phyloP scores from a whole-genome alignment of 2,888 invertebrate species.

The Diaprepes abbreviatus region DNA sequence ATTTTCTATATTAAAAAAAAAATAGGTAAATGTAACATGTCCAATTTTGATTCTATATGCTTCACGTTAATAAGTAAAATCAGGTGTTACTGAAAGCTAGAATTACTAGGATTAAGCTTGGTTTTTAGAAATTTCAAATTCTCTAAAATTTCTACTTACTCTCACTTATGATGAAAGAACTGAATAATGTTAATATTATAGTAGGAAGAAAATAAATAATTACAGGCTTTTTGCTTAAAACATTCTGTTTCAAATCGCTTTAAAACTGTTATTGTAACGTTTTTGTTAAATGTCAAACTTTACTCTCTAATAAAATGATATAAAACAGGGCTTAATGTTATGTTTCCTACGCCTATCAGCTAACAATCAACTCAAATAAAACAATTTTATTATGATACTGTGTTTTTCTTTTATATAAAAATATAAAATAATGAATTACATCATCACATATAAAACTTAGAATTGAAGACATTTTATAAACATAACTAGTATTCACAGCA shows the following conservation, averaged over 20 bases:
- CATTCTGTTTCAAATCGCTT: background rate
- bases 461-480: too few relatives aligned
- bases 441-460: background rate
- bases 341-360: conserved; percentile 18
- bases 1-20: too few relatives aligned
- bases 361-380: conserved; percentile 8
- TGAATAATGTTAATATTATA: conserved; percentile 4
- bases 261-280: background rate
- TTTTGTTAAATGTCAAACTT: background rate
- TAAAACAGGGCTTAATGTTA: conserved; percentile 2
- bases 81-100: too few relatives aligned
- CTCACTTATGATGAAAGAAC: conserved; percentile 6
- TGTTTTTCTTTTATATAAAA: conserved; percentile 5
- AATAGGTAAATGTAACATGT: too few relatives aligned
- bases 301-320: background rate
- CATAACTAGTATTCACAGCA: too few relatives aligned
- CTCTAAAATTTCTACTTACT: background rate
- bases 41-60: background rate
- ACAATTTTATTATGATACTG: conserved; percentile 9
- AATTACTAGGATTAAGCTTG: too few relatives aligned
- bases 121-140: background rate
- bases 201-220: background rate
- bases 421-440: background rate
- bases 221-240: background rate
- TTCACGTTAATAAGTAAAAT: too few relatives aligned